phyloP scores from a whole-genome alignment of 2,797 vertebrate genomes.

The Neomorphus geoffroyi region DNA sequence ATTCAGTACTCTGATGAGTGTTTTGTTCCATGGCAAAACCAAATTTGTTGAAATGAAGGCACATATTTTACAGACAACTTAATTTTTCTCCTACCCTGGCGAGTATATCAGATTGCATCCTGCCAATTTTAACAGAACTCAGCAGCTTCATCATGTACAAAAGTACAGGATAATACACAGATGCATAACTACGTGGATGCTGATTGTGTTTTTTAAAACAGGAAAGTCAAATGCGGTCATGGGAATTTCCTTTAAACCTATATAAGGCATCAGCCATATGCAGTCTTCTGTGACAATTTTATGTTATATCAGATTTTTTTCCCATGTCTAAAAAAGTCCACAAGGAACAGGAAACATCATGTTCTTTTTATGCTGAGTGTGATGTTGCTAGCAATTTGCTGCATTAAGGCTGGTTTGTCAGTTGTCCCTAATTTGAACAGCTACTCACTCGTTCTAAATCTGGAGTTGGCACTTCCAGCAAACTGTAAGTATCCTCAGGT shows the following conservation, averaged over 20 bases:
- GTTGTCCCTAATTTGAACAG: conserved; percentile 34
- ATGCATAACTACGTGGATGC: not conserved
- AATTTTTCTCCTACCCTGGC: not conserved
- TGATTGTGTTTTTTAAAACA: not conserved
- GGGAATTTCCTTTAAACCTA: conserved; percentile 53
- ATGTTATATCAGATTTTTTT: conserved; percentile 22
- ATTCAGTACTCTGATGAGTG: not conserved
- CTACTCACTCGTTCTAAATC: conserved; percentile 40
- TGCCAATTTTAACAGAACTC: not conserved
- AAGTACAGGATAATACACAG: not conserved
- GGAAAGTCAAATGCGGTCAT: conserved; percentile 18
- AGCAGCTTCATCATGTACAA: not conserved
- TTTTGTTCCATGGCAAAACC: not conserved
- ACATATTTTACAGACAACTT: not conserved
- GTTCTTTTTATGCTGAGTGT: conserved; percentile 47
- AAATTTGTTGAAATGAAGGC: not conserved
- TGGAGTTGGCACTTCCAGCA: conserved; percentile 18
- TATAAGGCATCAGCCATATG: conserved; percentile 28
- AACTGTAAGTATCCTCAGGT: conserved; percentile 32
- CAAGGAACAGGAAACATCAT: conserved; percentile 33
- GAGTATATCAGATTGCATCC: not conserved
- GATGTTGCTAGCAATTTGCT: conserved; percentile 35
- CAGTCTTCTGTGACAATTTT: conserved; percentile 22
- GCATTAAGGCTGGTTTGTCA: conserved; percentile 47
- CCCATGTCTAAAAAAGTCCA: conserved; percentile 37